Conservation (phyloP, 1,140 invertebrate species). For the Augochlora pura region DNA sequence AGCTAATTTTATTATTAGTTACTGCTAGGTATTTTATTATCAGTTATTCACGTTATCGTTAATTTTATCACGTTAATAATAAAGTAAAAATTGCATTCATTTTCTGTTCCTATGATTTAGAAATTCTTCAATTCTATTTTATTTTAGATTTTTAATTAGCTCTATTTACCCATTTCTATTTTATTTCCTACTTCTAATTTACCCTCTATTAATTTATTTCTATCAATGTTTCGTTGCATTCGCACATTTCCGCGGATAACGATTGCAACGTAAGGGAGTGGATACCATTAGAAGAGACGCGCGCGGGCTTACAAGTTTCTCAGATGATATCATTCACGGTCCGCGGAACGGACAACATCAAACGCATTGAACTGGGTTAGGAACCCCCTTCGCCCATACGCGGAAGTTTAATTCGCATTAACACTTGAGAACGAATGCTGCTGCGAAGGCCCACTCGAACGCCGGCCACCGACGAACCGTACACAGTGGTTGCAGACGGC, state of each 20-base stretch:
- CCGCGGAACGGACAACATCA: constrained; percentile 37
- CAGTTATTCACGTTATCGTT: too few species aligned
- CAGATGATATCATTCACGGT: constrained; percentile 31
- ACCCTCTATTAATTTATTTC: too few species aligned
- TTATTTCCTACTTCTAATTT: too few species aligned
- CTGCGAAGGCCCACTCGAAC: background rate
- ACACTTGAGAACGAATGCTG: background rate
- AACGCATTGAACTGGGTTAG: constrained; percentile 49
- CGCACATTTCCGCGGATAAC: background rate
- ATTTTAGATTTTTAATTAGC: too few species aligned
- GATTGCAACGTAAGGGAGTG: constrained; percentile 9
- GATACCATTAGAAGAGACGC: background rate
- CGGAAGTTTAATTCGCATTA: constrained; percentile 40
- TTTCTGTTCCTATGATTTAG: too few species aligned
- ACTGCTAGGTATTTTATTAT: too few species aligned
- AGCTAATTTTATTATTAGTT: too few species aligned
- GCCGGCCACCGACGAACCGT: background rate
- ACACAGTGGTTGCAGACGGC: background rate
- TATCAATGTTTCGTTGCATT: constrained; percentile 8
- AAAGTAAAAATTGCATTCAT: too few species aligned
- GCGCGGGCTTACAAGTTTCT: constrained; percentile 20
- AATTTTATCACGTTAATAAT: too few species aligned
- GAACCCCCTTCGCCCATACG: constrained; percentile 21
- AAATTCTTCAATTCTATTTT: too few species aligned
- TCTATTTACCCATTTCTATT: too few species aligned